Evolutionary conservation across 2,113 vertebrate genomes (phyloP).

Genomic region (Pterocles gutturalis): DNA sequence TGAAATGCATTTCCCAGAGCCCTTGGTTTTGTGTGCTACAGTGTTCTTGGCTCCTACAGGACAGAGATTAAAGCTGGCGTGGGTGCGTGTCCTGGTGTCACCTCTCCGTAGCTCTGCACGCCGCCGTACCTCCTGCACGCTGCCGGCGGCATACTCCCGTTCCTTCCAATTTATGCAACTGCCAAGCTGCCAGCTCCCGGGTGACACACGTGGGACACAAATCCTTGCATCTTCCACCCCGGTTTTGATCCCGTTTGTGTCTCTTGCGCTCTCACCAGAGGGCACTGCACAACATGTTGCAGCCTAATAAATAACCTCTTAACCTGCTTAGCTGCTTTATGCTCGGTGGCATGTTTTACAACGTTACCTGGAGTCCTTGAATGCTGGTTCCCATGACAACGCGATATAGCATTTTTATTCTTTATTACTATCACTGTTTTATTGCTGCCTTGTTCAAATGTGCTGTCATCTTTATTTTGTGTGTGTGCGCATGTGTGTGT

Average conservation of each 20-base stretch:
- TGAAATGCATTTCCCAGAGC: fast-evolving
- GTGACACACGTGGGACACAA: fast-evolving
- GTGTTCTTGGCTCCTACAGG: not conserved
- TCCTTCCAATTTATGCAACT: fast-evolving
- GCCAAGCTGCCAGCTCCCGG: not conserved
- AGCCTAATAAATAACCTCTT: conserved; percentile 76
- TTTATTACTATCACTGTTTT: conserved; percentile 76
- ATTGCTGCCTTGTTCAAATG: conserved; percentile 74
- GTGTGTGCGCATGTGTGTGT: not conserved
- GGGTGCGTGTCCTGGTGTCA: not conserved
- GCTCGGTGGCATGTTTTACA: conserved; percentile 75
- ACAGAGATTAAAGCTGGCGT: fast-evolving
- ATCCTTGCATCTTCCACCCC: not conserved
- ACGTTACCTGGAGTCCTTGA: conserved; percentile 77
- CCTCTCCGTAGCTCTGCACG: not conserved
- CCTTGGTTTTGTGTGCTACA: fast-evolving
- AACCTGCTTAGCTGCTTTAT: conserved; percentile 77
- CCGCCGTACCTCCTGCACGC: not conserved
- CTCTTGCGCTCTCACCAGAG: conserved; percentile 69
- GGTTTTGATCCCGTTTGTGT: not conserved
- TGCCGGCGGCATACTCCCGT: fast-evolving
- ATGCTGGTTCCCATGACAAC: conserved; percentile 75
- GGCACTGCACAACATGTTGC: conserved; percentile 68
- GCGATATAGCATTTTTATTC: conserved; percentile 73
- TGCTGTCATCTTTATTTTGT: conserved; percentile 73